phyloP scores from a whole-genome alignment of 2,113 vertebrate genomes.

The Camarhynchus parvulus region DNA sequence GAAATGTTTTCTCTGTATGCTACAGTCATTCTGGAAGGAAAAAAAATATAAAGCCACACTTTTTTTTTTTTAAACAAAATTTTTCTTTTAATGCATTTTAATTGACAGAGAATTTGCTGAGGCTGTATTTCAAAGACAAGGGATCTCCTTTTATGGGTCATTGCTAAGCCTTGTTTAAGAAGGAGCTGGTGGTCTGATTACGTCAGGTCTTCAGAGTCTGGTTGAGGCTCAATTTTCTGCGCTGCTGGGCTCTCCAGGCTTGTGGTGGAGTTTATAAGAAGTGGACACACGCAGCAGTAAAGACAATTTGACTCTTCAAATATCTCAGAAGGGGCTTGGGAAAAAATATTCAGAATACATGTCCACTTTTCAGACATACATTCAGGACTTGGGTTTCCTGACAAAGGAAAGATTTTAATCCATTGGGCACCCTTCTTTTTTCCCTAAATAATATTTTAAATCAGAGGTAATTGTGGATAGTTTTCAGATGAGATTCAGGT shows the following conservation, averaged over 20 bases:
- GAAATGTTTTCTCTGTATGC: neutral
- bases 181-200: neutral
- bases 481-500: neutral
- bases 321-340: neutral
- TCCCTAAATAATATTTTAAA: neutral
- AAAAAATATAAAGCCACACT: neutral
- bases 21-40: neutral
- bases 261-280: neutral
- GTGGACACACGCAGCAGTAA: neutral
- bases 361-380: neutral
- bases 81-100: neutral
- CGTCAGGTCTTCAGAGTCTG: neutral
- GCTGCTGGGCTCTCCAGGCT: neutral
- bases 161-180: neutral
- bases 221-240: neutral
- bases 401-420: neutral
- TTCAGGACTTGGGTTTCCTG: neutral
- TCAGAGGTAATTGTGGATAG: neutral
- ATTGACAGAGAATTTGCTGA: neutral
- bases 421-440: neutral
- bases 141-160: neutral
- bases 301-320: neutral
- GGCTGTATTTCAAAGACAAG: neutral
- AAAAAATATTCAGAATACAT: neutral
- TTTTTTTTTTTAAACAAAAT: rapidly evolving